Evolutionary conservation across 2,113 vertebrate species (phyloP).

Genomic region (Xyliphius kryptos): DNA sequence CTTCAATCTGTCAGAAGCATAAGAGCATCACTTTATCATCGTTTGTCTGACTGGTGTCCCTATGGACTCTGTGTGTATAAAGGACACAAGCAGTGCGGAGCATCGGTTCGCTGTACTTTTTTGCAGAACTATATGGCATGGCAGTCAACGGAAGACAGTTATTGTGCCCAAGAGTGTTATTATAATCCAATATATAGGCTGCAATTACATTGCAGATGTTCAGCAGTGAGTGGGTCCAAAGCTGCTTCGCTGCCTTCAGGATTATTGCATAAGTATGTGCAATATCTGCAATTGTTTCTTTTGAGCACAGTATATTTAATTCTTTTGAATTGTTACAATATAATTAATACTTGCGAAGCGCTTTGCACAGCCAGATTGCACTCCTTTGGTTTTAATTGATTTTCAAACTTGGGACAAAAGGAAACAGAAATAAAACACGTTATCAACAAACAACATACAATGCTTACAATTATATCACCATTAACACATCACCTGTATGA

Average conservation of each 20-base stretch:
- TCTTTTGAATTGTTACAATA: slow-evolving; percentile 6
- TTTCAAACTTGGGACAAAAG: neutral
- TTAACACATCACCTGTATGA: no score
- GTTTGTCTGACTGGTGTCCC: slow-evolving; percentile 85
- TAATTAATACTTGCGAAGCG: slow-evolving; percentile 19
- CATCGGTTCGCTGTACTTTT: slow-evolving; percentile 7
- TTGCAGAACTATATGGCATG: neutral
- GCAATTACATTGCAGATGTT: slow-evolving; percentile 28
- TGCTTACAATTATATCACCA: no score
- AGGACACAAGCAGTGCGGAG: neutral
- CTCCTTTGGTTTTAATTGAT: neutral
- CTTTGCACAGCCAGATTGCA: slow-evolving; percentile 2
- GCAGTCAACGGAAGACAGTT: slow-evolving; percentile 21
- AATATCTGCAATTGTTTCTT: slow-evolving; percentile 18
- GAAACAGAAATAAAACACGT: slow-evolving; percentile 5
- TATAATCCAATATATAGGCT: slow-evolving; percentile 25
- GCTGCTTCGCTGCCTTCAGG: neutral
- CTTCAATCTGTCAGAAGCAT: slow-evolving; percentile 75
- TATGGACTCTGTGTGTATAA: slow-evolving; percentile 50
- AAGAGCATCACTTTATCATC: slow-evolving; percentile 97
- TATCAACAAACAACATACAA: no score
- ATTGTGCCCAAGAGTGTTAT: slow-evolving; percentile 24
- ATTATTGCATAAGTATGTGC: neutral
- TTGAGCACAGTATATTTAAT: slow-evolving; percentile 17
- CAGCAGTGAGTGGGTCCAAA: neutral